Conservation (phyloP, 2,797 vertebrate genomes). For the Hoplostethus atlanticus region DNA sequence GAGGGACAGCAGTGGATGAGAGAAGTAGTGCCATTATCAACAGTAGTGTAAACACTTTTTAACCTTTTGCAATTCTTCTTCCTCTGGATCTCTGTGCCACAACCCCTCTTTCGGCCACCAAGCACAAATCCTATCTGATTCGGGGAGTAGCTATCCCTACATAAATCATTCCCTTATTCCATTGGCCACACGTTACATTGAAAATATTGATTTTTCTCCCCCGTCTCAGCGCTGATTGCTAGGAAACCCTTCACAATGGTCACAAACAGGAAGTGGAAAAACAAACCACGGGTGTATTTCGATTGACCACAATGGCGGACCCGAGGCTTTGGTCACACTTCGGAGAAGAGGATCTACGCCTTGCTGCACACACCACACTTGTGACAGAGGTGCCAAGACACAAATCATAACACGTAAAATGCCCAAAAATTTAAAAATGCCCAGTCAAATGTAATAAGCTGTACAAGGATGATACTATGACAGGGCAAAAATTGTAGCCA, state of each 20-base stretch:
- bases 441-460: not conserved
- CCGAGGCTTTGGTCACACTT: constrained; percentile 43
- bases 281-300: constrained; percentile 70
- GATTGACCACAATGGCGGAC: constrained; percentile 72
- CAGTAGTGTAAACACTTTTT: constrained; percentile 61
- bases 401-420: not conserved
- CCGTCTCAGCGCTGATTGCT: constrained; percentile 88
- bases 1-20: constrained; percentile 47
- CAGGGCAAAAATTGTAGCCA: not conserved
- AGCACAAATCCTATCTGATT: constrained; percentile 92
- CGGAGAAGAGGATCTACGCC: constrained; percentile 19
- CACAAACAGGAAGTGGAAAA: constrained; percentile 86
- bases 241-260: constrained; percentile 93
- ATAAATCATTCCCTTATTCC: constrained; percentile 99
- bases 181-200: constrained; percentile 96
- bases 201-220: constrained; percentile 94
- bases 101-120: constrained; percentile 79
- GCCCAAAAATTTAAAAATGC: not conserved
- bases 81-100: constrained; percentile 68
- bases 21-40: constrained; percentile 54
- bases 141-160: constrained; percentile 91
- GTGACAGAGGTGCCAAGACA: not conserved
- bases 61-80: constrained; percentile 69
- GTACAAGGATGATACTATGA: not conserved
- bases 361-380: constrained; percentile 15